Conservation (phyloP, 2,888 invertebrate species). For the Prenolepis imparis region DNA sequence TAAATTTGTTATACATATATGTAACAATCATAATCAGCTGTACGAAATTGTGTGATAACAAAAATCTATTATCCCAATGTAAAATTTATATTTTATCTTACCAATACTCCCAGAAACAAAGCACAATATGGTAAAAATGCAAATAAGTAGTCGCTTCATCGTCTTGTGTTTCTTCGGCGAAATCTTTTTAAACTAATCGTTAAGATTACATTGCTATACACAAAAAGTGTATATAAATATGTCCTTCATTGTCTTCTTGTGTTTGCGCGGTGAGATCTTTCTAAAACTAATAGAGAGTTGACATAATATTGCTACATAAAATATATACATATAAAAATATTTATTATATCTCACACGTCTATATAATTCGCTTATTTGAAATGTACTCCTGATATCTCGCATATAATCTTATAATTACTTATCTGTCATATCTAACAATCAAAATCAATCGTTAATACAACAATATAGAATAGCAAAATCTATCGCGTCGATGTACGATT, state of each 20-base stretch:
- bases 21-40: background rate
- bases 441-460: background rate
- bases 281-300: no score
- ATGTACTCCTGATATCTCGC: background rate
- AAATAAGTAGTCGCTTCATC: background rate
- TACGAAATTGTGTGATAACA: no score
- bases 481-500: background rate
- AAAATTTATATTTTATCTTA: conserved; percentile 15
- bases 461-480: background rate
- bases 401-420: background rate
- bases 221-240: no score
- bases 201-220: no score
- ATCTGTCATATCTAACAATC: background rate
- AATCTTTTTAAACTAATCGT: background rate
- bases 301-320: no score
- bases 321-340: background rate
- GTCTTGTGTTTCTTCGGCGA: background rate
- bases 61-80: background rate
- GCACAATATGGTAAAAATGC: background rate
- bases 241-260: no score
- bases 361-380: background rate
- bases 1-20: background rate
- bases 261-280: no score
- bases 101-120: conserved; percentile 27
- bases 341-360: background rate